Percentiles rank a stretch among this genome's conserved stretches.
phyloP scores from a whole-genome alignment of 2,797 vertebrate genomes.

The Tapirus indicus region DNA sequence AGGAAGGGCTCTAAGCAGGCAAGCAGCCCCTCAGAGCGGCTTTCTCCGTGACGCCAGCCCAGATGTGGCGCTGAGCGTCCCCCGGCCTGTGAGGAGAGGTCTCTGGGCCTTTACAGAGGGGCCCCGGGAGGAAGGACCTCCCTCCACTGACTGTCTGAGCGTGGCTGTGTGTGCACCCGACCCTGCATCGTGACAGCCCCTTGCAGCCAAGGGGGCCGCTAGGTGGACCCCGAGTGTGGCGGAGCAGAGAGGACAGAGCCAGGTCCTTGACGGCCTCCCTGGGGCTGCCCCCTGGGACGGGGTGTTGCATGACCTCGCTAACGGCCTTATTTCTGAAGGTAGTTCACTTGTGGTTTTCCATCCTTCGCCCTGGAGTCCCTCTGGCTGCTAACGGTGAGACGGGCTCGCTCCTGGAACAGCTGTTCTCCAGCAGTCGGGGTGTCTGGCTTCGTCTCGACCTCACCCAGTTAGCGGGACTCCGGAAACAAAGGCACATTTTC shows the following conservation, averaged over 20 bases:
- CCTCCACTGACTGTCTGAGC: background rate
- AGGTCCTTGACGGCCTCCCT: background rate
- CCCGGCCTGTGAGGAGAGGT: fast-evolving
- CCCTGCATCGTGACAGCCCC: background rate
- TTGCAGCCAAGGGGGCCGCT: background rate
- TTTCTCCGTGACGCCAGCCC: fast-evolving
- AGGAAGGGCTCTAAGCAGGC: too few species aligned
- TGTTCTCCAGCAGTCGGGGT: fast-evolving
- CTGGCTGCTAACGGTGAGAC: fast-evolving
- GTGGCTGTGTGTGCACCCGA: background rate
- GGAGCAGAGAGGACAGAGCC: background rate
- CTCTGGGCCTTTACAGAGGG: background rate
- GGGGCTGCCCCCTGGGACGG: background rate
- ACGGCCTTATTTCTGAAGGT: background rate
- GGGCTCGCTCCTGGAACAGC: background rate
- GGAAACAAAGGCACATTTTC: background rate
- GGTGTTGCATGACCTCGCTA: fast-evolving
- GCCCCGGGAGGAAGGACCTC: fast-evolving
- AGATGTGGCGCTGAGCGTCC: background rate
- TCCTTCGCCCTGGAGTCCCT: fast-evolving
- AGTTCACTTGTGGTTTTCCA: fast-evolving
- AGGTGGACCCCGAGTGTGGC: background rate
- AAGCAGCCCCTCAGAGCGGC: too few species aligned
- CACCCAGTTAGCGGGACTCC: background rate
- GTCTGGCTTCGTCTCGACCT: background rate